Evolutionary conservation across 1,140 invertebrate species (phyloP), one percentile per base, ranked within the genome.

Genomic region (Magallana gigas): DNA sequence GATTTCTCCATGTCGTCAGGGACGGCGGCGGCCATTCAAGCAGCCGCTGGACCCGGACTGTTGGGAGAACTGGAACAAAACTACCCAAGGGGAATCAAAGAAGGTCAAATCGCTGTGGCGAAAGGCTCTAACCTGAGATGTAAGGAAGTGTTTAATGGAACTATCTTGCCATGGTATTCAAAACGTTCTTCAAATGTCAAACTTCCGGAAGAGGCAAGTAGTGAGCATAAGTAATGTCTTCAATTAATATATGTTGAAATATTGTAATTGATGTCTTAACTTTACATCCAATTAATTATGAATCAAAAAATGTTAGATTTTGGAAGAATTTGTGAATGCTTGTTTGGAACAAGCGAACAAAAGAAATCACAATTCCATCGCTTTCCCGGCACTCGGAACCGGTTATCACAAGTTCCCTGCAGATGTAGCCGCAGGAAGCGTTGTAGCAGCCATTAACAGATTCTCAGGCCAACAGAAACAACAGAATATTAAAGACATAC

Each of bases 351-450:
- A 29, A 62, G 92, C 91, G 6, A 68, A 83, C 11, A 85, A 64
- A 16, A 23, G 58, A 5, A 64, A 64, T 11, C 48, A 57, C 16
- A 85, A 80, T 29, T 90, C 88, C 18, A 88, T 93, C 8, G 91
- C 90, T 16, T 89, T 93, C 59, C 92, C 92, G 62, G 91, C 90
- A 1, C 76, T 93, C 16, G 92, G 92, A 16, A 91, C 91, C 0
- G 92, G 91, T n/a, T 89, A 87, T 56, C 89, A 92, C 0, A 87
- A 88, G 6, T 91, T 88, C 62, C 92, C 92, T 5, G 14, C 84
- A 11, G 85, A 89, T 64, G 36, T 89, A 57, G 91, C 90, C n/a
- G 91, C 92, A 8, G 64, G 64, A 29, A 83, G 48, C n/a, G 88
- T 91, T 59, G 86, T 90, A 14, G 81, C 88, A 8, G 57, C 84